Evolutionary conservation across 1,140 invertebrate genomes (phyloP).

Genomic region (Neoseiulus cucumeris): DNA sequence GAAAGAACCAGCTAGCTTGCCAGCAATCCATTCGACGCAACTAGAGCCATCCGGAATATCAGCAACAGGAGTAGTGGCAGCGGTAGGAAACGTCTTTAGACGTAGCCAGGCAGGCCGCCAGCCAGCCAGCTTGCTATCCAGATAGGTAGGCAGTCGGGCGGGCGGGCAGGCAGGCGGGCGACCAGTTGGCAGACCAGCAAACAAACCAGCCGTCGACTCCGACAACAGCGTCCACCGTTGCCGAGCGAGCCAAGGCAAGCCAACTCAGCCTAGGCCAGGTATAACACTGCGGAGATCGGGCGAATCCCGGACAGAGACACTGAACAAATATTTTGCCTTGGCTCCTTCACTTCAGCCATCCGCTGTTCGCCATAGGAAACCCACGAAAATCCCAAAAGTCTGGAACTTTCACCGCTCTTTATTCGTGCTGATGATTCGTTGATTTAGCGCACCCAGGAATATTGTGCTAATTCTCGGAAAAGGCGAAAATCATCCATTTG

Average conservation of each 20-base stretch:
- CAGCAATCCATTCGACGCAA: neutral
- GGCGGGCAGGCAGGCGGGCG: neutral
- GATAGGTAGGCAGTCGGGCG: neutral
- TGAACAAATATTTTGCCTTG: no score
- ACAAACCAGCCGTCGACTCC: neutral
- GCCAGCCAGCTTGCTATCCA: neutral
- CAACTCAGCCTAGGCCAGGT: no score
- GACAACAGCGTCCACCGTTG: neutral
- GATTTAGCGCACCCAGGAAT: no score
- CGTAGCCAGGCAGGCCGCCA: neutral
- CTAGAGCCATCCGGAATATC: neutral
- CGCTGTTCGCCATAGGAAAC: no score
- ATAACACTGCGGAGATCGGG: no score
- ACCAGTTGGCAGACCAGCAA: neutral
- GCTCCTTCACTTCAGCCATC: no score
- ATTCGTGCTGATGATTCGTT: no score
- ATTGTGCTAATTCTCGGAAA: no score
- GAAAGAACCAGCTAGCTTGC: neutral
- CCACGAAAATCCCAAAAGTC: no score
- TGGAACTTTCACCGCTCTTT: no score
- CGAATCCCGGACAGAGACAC: no score
- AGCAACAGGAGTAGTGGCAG: neutral
- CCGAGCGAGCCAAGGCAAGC: neutral
- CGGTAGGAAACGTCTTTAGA: neutral
- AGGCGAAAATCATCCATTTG: no score